Conservation (phyloP, 2,888 invertebrate species). For the Lithophane leautieri region DNA sequence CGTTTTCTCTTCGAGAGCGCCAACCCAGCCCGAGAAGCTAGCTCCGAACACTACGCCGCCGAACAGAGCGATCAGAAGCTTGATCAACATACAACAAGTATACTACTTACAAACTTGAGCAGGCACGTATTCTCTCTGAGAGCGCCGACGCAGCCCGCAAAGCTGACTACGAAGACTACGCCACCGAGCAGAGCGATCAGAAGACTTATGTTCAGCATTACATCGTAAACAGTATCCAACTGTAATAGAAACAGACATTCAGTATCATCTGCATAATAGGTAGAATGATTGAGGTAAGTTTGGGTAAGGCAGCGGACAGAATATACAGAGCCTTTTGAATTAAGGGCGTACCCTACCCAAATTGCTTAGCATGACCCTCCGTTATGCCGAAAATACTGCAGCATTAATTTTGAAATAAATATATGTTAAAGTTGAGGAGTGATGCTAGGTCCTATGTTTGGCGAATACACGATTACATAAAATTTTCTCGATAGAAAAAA, state of each 20-base stretch:
- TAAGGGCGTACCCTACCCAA: too few relatives aligned
- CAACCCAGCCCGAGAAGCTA: constrained; percentile 98
- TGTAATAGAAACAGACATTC: constrained; percentile 73
- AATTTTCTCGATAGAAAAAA: too few relatives aligned
- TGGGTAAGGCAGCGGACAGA: background rate
- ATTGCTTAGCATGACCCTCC: too few relatives aligned
- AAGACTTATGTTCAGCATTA: constrained; percentile 96
- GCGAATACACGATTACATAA: too few relatives aligned
- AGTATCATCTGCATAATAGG: too few relatives aligned
- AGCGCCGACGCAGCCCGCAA: constrained; percentile 97
- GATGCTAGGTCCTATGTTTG: too few relatives aligned
- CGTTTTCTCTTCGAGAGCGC: constrained; percentile 97
- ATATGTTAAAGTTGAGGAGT: too few relatives aligned
- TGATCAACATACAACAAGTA: too few relatives aligned
- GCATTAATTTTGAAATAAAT: too few relatives aligned
- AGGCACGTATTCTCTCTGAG: constrained; percentile 97
- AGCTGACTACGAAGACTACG: constrained; percentile 97
- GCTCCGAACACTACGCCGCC: constrained; percentile 98
- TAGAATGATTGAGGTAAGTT: background rate
- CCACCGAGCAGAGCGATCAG: constrained; percentile 93
- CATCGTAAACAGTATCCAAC: constrained; percentile 96
- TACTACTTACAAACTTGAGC: constrained; percentile 95
- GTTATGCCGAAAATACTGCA: too few relatives aligned
- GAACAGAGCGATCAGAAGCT: constrained; percentile 87
- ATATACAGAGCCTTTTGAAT: background rate